phyloP scores from a whole-genome alignment of 2,888 invertebrate genomes.

The Caenorhabditis sp. region DNA sequence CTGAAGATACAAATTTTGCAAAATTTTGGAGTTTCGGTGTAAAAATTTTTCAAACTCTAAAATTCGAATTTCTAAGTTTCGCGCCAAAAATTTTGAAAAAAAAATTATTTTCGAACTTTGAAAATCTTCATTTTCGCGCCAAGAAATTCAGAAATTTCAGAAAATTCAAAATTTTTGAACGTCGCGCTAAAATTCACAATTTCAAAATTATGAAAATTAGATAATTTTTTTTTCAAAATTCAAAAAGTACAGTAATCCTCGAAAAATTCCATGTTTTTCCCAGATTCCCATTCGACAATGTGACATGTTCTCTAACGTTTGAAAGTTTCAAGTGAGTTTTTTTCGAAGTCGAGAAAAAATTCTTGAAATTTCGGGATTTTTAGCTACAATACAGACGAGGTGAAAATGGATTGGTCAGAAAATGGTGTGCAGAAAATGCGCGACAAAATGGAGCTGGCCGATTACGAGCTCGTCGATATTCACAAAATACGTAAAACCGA shows the following conservation, averaged over 20 bases:
- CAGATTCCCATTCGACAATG: constrained; percentile 70
- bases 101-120: background rate
- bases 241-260: too few relatives aligned
- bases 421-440: constrained; percentile 67
- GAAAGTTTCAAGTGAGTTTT: constrained; percentile 68
- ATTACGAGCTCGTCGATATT: constrained; percentile 67
- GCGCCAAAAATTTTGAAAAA: too few relatives aligned
- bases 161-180: background rate
- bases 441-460: constrained; percentile 70
- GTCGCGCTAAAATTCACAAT: too few relatives aligned
- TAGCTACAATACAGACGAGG: constrained; percentile 71
- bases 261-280: constrained; percentile 7
- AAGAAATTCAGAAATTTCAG: constrained; percentile 13
- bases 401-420: constrained; percentile 67
- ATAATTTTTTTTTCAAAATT: too few relatives aligned
- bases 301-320: constrained; percentile 70
- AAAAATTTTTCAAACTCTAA: too few relatives aligned
- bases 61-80: too few relatives aligned
- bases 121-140: constrained; percentile 19
- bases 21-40: too few relatives aligned
- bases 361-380: constrained; percentile 1
- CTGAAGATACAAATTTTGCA: too few relatives aligned
- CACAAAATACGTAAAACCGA: constrained; percentile 59
- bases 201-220: too few relatives aligned
- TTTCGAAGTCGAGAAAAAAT: background rate